A percentile compares a stretch with the other conserved stretches of the same genome.
These are phyloP conservation scores for Pachliopta kotzebuea DNA, from an alignment of 2,888 invertebrate species.

Conservation along the genomic window DNA sequence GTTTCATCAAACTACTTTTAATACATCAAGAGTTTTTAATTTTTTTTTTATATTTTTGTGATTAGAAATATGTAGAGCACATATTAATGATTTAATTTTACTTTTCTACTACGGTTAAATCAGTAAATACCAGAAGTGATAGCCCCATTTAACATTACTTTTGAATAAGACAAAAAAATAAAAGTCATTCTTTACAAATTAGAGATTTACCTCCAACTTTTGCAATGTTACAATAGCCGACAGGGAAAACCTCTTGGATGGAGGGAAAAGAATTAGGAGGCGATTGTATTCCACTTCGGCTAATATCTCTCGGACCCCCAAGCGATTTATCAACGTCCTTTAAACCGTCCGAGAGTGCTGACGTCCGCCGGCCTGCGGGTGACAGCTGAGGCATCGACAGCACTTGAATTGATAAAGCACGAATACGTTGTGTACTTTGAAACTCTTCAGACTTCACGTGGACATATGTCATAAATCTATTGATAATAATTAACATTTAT, in stretches of 20 bases:
- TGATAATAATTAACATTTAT: too few species aligned
- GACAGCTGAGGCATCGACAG: conserved; percentile 27
- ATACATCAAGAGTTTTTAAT: too few species aligned
- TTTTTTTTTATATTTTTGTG: too few species aligned
- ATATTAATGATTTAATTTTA: too few species aligned
- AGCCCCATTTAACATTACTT: too few species aligned
- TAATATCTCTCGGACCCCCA: conserved; percentile 21
- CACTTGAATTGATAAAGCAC: conserved; percentile 29
- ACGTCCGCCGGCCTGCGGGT: conserved; percentile 17
- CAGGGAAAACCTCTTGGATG: neutral
- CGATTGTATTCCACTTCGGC: conserved; percentile 17
- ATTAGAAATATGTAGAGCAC: too few species aligned
- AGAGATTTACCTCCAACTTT: neutral
- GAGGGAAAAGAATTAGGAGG: conserved; percentile 9
- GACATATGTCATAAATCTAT: neutral
- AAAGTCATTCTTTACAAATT: neutral
- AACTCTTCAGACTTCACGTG: neutral
- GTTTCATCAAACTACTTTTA: too few species aligned
- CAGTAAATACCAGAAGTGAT: too few species aligned
- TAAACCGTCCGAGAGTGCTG: conserved; percentile 18
- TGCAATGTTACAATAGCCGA: neutral
- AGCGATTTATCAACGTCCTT: conserved; percentile 25
- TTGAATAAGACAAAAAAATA: too few species aligned
- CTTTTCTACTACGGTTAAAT: too few species aligned
- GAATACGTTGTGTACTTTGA: conserved; percentile 13